Evolutionary conservation across 2,888 invertebrate species (phyloP).

Genomic region (Lepidochitona cinerea): DNA sequence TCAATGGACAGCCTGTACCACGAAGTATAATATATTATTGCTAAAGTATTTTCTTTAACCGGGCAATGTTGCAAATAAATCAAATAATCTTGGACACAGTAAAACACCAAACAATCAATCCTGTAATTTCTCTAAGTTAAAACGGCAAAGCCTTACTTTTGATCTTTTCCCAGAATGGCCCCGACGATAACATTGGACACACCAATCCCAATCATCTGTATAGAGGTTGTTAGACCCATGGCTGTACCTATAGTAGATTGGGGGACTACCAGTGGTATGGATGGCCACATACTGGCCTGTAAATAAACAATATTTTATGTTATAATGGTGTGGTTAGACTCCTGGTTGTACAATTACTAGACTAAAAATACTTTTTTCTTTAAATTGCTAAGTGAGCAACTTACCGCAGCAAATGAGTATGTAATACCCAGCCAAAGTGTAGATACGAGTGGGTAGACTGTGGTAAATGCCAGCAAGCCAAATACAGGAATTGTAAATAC

Average conservation of each 20-base stretch:
- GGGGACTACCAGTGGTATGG: constrained; percentile 69
- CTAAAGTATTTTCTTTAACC: too few relatives aligned
- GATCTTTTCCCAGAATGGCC: constrained; percentile 61
- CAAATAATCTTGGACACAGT: too few relatives aligned
- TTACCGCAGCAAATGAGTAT: constrained; percentile 71
- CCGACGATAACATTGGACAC: constrained; percentile 70
- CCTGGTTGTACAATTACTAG: too few relatives aligned
- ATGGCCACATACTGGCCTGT: constrained; percentile 71
- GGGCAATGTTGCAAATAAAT: too few relatives aligned
- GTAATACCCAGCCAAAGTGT: constrained; percentile 70
- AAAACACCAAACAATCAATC: too few relatives aligned
- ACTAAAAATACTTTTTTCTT: too few relatives aligned
- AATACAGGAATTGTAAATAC: constrained; percentile 69
- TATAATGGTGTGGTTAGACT: too few relatives aligned
- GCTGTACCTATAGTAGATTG: constrained; percentile 71
- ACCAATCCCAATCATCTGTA: constrained; percentile 72
- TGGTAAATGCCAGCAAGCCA: constrained; percentile 68
- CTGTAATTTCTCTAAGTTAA: too few relatives aligned
- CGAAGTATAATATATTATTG: too few relatives aligned
- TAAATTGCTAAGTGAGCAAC: constrained; percentile 38
- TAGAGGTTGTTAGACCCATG: constrained; percentile 70
- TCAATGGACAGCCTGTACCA: too few relatives aligned
- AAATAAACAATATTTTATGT: background rate
- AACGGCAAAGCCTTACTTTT: constrained; percentile 44
- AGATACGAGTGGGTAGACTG: constrained; percentile 65